phyloP scores from a whole-genome alignment of 2,888 invertebrate species.

The Cancer borealis region DNA sequence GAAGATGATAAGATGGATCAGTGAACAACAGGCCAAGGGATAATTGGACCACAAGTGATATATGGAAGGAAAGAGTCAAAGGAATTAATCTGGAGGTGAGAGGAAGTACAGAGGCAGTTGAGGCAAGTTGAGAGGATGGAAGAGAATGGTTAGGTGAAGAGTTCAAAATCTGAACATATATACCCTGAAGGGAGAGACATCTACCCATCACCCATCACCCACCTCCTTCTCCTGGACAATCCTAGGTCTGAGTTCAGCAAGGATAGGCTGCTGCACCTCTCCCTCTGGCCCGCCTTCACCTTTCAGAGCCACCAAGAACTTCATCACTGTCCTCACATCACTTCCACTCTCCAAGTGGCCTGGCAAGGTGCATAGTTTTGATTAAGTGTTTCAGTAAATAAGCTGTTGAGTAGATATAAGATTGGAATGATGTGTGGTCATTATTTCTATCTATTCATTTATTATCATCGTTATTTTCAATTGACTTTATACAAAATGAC shows the following conservation, averaged over 20 bases:
- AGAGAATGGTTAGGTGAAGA: not conserved
- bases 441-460: not conserved
- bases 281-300: constrained; percentile 52
- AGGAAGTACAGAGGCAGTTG: too few species aligned
- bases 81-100: too few species aligned
- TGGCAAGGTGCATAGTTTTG: not conserved
- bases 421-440: not conserved
- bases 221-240: constrained; percentile 50
- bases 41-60: too few species aligned
- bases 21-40: too few species aligned
- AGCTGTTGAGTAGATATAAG: not conserved
- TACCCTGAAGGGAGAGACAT: not conserved
- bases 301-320: constrained; percentile 64
- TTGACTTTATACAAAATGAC: not conserved
- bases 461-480: not conserved
- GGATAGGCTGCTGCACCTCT: not conserved
- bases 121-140: not conserved
- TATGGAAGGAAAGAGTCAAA: too few species aligned
- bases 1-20: too few species aligned
- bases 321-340: constrained; percentile 60
- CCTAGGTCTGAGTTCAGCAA: constrained; percentile 57
- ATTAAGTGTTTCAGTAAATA: not conserved
- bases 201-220: not conserved
- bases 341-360: constrained; percentile 62
- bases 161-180: not conserved